phyloP scores from a whole-genome alignment of 2,113 vertebrate species.

The Odontophorus gujanensis region DNA sequence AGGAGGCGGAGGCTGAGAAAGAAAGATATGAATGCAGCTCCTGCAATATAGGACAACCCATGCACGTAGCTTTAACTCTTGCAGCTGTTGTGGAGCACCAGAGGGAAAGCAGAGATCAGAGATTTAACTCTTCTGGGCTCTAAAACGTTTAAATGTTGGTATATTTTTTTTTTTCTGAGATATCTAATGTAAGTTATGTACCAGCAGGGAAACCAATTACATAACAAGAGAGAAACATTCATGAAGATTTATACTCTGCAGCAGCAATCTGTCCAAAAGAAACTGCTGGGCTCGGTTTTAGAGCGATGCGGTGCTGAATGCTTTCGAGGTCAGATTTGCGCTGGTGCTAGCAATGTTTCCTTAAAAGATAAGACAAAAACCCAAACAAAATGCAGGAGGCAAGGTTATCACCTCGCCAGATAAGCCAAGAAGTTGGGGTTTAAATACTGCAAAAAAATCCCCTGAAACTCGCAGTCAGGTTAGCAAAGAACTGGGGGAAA shows the following conservation, averaged over 20 bases:
- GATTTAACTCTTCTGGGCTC: background rate
- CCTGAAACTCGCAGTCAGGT: background rate
- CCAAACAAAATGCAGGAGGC: background rate
- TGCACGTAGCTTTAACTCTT: background rate
- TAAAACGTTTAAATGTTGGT: background rate
- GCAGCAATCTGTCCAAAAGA: background rate
- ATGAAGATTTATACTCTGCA: background rate
- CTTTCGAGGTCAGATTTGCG: background rate
- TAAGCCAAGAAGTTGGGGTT: background rate
- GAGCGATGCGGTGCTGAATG: too few relatives aligned
- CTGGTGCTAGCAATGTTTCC: background rate
- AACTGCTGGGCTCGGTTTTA: background rate
- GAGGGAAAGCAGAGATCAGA: background rate
- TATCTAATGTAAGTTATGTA: background rate
- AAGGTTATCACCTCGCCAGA: background rate
- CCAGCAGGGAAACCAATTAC: background rate
- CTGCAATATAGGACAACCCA: background rate
- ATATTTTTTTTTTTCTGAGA: background rate
- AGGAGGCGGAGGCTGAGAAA: conserved; percentile 22
- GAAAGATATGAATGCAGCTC: conserved; percentile 9
- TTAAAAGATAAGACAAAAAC: background rate
- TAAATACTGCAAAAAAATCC: background rate
- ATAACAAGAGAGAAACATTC: background rate
- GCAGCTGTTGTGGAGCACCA: background rate
- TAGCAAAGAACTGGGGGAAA: background rate